Conservation (phyloP, 2,113 vertebrate genomes). For the Gallinago paraguaiae region DNA sequence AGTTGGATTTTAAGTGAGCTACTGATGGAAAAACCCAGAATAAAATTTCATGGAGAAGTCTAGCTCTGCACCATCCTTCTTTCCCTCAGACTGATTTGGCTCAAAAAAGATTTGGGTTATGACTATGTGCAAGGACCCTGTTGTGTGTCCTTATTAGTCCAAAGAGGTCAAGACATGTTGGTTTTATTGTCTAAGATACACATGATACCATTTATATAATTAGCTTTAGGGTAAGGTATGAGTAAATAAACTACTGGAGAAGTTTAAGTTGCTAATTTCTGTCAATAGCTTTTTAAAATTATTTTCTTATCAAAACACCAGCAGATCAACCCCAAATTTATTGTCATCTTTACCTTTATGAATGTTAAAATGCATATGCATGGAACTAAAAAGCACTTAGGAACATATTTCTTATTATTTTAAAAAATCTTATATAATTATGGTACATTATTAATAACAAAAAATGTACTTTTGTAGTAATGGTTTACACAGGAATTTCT, state of each 20-base stretch:
- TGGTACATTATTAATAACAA: not conserved
- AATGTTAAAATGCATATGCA: not conserved
- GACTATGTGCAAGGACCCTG: not conserved
- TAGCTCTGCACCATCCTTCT: not conserved
- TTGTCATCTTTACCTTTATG: not conserved
- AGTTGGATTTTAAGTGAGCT: not conserved
- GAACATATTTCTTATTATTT: not conserved
- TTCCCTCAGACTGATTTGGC: not conserved
- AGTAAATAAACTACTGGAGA: not conserved
- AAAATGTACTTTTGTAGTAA: not conserved
- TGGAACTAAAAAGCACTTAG: not conserved
- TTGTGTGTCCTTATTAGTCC: rapidly evolving
- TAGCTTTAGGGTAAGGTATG: not conserved
- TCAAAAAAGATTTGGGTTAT: not conserved
- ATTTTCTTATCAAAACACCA: not conserved
- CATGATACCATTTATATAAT: not conserved
- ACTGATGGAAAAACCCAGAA: not conserved
- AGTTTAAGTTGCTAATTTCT: not conserved
- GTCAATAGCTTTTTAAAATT: not conserved
- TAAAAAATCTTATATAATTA: not conserved
- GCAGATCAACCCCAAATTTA: not conserved
- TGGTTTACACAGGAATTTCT: not conserved
- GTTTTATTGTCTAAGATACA: not conserved
- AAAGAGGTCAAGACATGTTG: not conserved
- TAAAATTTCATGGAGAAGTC: not conserved